A percentile compares a stretch with the other conserved stretches of the same genome.
Conservation (phyloP, 2,113 vertebrate species). For the Rhodinocichla rosea region DNA sequence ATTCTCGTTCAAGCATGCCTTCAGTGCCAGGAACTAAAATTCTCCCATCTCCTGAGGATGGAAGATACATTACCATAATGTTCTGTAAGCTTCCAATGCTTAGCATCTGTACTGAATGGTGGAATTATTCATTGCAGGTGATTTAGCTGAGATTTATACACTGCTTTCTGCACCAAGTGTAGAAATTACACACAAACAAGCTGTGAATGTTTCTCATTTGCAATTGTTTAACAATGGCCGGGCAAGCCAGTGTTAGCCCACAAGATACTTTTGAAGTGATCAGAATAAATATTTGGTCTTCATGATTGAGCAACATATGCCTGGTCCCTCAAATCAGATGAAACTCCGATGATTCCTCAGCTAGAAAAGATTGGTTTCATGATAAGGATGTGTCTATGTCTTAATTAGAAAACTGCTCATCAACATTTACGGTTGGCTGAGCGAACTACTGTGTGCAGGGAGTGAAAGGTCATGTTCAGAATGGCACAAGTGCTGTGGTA, state of each 20-base stretch:
- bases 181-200: not conserved
- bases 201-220: constrained; percentile 5
- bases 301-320: not conserved
- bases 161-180: not conserved
- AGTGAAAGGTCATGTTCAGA: not conserved
- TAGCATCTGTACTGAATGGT: not conserved
- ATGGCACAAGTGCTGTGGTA: not conserved
- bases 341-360: not conserved
- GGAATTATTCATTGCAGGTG: constrained; percentile 21
- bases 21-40: constrained; percentile 50
- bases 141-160: constrained; percentile 3
- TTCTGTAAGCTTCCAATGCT: constrained; percentile 6
- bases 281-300: not conserved
- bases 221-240: not conserved
- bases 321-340: not conserved
- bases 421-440: not conserved
- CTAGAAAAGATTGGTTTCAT: not conserved
- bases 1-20: constrained; percentile 37
- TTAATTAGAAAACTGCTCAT: not conserved
- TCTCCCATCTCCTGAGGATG: constrained; percentile 14
- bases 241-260: not conserved
- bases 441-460: not conserved
- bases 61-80: constrained; percentile 43
- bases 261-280: not conserved
- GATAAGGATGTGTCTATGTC: not conserved